Percentiles rank a stretch among this genome's conserved stretches.
phyloP scores from a whole-genome alignment of 2,113 vertebrate genomes.

The rat (Rattus norvegicus) region DNA sequence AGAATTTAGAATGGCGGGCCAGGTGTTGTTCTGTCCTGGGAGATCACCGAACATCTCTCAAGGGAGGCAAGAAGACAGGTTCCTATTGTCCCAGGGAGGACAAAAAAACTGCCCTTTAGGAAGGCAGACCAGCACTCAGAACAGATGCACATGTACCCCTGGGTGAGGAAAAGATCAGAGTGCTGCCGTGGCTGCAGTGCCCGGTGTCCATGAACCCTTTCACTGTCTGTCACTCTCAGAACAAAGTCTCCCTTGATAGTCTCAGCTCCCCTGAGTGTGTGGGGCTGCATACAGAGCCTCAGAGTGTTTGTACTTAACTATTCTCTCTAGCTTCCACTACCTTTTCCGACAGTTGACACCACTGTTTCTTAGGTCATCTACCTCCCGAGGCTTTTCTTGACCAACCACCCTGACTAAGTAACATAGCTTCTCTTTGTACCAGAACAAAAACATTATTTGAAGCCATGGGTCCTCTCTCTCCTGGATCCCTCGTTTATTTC shows the following conservation, averaged over 20 bases:
- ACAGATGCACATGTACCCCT: neutral
- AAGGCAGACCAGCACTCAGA: neutral
- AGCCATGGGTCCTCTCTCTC: neutral
- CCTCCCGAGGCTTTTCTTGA: neutral
- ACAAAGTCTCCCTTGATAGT: neutral
- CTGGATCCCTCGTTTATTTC: neutral
- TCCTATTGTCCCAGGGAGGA: neutral
- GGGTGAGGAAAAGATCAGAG: neutral
- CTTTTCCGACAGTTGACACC: neutral
- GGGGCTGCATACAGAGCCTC: neutral
- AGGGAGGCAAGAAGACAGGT: neutral
- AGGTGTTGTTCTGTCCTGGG: neutral
- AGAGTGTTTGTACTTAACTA: neutral
- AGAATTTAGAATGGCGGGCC: neutral
- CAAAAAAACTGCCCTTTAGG: neutral
- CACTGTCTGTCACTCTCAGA: neutral
- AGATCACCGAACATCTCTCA: neutral
- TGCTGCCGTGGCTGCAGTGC: neutral
- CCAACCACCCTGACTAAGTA: neutral
- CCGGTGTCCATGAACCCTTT: neutral
- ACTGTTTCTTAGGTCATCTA: neutral
- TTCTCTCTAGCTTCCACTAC: neutral
- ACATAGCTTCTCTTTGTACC: neutral
- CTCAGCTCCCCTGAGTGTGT: neutral
- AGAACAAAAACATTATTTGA: neutral